A percentile compares a stretch with the other conserved stretches of the same genome.
Conservation (phyloP, 2,888 invertebrate species). For the Nyleta sp. region DNA sequence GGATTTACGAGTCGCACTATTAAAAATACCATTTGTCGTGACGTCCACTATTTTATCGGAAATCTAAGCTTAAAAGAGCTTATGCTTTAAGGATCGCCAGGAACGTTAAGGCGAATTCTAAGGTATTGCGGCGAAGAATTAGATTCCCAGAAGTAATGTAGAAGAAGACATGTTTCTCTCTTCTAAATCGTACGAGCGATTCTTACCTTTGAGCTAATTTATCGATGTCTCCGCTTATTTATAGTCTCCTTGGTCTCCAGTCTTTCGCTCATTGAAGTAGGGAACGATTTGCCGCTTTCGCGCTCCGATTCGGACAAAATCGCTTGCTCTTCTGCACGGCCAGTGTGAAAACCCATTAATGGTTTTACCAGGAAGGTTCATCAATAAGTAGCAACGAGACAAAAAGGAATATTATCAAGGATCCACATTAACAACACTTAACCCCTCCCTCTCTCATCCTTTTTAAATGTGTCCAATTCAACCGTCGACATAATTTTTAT, state of each 20-base stretch:
- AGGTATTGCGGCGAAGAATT: constrained; percentile 53
- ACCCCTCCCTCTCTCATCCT: constrained; percentile 2
- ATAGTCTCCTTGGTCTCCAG: constrained; percentile 64
- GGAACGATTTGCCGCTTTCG: constrained; percentile 62
- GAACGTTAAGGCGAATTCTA: constrained; percentile 54
- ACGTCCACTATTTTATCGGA: constrained; percentile 50
- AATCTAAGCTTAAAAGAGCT: constrained; percentile 53
- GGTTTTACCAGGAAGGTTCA: constrained; percentile 61
- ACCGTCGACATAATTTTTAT: constrained; percentile 25
- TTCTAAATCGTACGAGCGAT: constrained; percentile 57
- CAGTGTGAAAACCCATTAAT: constrained; percentile 64
- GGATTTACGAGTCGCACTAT: constrained; percentile 44
- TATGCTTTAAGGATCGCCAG: constrained; percentile 52
- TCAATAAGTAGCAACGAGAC: constrained; percentile 58
- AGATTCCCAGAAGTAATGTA: constrained; percentile 42
- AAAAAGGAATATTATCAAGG: constrained; percentile 25
- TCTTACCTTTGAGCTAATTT: constrained; percentile 64
- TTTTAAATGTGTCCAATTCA: constrained; percentile 3
- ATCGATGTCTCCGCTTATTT: constrained; percentile 66
- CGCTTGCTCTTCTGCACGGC: constrained; percentile 44
- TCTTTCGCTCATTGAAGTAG: constrained; percentile 50
- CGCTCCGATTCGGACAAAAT: constrained; percentile 56
- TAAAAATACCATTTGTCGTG: constrained; percentile 40
- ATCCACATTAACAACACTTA: constrained; percentile 54
- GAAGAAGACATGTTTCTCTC: constrained; percentile 59